Evolutionary conservation across 2,797 vertebrate genomes (phyloP).

Genomic region (Hydrocynus forskahlii): DNA sequence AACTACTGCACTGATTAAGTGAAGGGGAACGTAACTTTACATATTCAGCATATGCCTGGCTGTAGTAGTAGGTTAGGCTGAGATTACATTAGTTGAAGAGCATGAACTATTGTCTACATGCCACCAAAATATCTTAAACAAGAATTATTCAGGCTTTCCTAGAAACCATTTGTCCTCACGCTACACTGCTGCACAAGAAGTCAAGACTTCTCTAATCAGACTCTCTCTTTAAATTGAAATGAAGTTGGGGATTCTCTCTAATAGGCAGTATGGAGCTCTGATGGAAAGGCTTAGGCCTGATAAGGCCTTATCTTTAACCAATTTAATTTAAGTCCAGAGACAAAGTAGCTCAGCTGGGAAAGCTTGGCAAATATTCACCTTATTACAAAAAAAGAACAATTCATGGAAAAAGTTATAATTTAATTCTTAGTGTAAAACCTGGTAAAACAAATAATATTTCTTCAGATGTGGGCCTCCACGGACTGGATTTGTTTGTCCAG

Average conservation of each 20-base stretch:
- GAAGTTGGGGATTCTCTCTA: slow-evolving; percentile 12
- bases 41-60: not conserved
- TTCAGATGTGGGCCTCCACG: too few species aligned
- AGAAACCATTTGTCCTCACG: not conserved
- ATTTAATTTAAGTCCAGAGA: slow-evolving; percentile 25
- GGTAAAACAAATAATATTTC: not conserved
- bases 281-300: slow-evolving; percentile 8
- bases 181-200: not conserved
- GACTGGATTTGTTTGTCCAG: too few species aligned
- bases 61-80: not conserved
- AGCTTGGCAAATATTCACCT: slow-evolving; percentile 5
- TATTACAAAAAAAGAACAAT: slow-evolving; percentile 15
- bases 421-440: not conserved
- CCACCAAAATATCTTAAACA: not conserved
- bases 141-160: slow-evolving; percentile 1
- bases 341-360: slow-evolving; percentile 5
- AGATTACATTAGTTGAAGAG: not conserved
- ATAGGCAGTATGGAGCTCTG: slow-evolving; percentile 16
- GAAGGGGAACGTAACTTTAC: not conserved
- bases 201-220: slow-evolving; percentile 3
- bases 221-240: slow-evolving; percentile 13
- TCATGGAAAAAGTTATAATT: not conserved
- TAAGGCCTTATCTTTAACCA: slow-evolving; percentile 22
- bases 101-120: not conserved
- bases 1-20: not conserved